Evolutionary conservation across 1,140 invertebrate species (phyloP), one percentile per base, ranked within the genome.

Genomic region (Zophobas morio): DNA sequence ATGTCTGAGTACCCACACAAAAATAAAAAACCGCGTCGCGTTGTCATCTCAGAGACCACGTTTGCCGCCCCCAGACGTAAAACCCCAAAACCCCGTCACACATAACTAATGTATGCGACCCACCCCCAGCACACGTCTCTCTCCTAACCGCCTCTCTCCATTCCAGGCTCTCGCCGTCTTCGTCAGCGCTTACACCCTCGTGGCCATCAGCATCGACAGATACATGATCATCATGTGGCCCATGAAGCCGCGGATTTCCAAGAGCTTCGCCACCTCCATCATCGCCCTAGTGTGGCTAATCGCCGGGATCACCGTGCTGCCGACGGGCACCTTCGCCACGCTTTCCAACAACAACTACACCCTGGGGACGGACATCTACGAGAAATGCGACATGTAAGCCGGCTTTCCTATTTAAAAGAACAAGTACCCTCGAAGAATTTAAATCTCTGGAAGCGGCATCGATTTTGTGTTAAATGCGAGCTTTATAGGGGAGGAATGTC

Each of bases 201-300:
- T 96, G 1, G 95, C 94, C 1, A 95, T 97, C 82, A 95, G 94
- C 71, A 90, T 95, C 53, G 96, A 97, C 86, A 89, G 95, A 5
- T 97, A 96, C 82, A 91, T 95, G 82, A 95, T 94, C 8, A 97
- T 98, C 74, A 93, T 97, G 88, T 94, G 94, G 88, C 96, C 96
- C 0, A 86, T 98, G 36, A 88, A 91, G 80, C 95, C 94, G 1
- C 89, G 95, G 39, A 90, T 97, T 83, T 92, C 93, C 1, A 94
- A 93, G 83, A 89, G 88, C 78, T 91, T 90, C 83, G 91, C 91
- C 0, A 84, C 84, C 79, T 86, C 92, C 47, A 91, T 95, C 53
- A 96, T 97, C 36, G 87, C 88, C 0, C 87, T 89, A 1, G 93
- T 96, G 5, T 97, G 95, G 95, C 79, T 90, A 1, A 89, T 97